Evolutionary conservation across 1,140 invertebrate species (phyloP).

Genomic region (Rhyzopertha dominica): DNA sequence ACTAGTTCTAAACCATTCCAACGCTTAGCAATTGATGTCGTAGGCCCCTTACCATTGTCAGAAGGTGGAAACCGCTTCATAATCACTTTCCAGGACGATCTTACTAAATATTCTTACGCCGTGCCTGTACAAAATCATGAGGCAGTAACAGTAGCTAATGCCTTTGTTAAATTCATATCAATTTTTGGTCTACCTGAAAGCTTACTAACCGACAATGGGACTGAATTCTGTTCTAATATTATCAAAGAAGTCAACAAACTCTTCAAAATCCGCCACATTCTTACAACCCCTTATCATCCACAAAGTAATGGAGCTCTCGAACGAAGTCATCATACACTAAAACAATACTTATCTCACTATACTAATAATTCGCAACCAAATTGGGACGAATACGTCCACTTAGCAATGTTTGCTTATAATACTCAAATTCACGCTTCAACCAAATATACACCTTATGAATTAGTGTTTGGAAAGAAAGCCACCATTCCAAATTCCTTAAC

Average conservation of each 20-base stretch:
- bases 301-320: conserved; percentile 3
- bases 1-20: conserved; percentile 28
- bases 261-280: conserved; percentile 27
- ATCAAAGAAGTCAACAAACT: conserved; percentile 18
- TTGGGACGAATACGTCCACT: conserved; percentile 35
- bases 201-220: conserved; percentile 15
- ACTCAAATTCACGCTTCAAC: conserved; percentile 24
- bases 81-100: conserved; percentile 35
- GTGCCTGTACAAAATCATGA: conserved; percentile 31
- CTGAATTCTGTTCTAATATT: conserved; percentile 13
- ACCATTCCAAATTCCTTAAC: conserved; percentile 16
- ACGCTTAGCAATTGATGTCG: conserved; percentile 31
- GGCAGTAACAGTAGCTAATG: conserved; percentile 20
- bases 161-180: conserved; percentile 16
- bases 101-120: conserved; percentile 33
- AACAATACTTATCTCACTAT: conserved; percentile 22
- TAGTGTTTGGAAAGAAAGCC: conserved; percentile 34
- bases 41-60: conserved; percentile 30
- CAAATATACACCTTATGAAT: conserved; percentile 16
- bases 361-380: conserved; percentile 32
- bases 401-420: conserved; percentile 39
- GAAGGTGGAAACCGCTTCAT: conserved; percentile 29
- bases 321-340: not conserved
- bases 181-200: conserved; percentile 9
- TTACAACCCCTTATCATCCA: conserved; percentile 31